Conservation (phyloP, 2,113 vertebrate species). For the Herpetotheres cachinnans region DNA sequence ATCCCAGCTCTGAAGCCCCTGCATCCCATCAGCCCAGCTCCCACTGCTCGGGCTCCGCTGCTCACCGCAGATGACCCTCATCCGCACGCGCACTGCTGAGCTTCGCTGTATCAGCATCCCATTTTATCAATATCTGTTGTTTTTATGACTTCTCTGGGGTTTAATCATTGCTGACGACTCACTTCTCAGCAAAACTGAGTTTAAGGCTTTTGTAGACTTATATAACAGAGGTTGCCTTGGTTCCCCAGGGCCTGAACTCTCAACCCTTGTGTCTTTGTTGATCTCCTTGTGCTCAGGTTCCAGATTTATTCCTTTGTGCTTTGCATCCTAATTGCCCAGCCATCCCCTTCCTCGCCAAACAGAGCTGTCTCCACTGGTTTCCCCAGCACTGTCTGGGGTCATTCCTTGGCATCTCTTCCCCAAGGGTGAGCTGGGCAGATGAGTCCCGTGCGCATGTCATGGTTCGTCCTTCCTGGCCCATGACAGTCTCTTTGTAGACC, state of each 20-base stretch:
- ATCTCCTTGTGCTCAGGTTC: background rate
- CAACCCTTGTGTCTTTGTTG: background rate
- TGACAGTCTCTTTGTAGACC: background rate
- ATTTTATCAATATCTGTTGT: background rate
- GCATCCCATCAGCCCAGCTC: background rate
- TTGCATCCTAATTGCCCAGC: background rate
- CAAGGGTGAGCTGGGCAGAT: background rate
- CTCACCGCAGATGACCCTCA: background rate
- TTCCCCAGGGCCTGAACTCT: background rate
- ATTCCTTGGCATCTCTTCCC: background rate
- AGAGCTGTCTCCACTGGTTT: background rate
- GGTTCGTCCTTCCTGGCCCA: background rate
- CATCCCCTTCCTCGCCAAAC: background rate
- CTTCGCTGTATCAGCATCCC: accelerated
- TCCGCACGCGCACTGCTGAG: accelerated
- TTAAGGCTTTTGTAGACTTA: slow-evolving; percentile 53
- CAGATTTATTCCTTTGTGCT: background rate
- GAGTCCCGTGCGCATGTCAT: background rate
- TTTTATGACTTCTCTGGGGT: slow-evolving; percentile 38
- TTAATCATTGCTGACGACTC: slow-evolving; percentile 31
- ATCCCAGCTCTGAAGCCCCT: background rate
- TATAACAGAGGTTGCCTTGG: background rate
- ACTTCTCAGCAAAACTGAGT: slow-evolving; percentile 34
- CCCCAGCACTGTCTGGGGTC: background rate
- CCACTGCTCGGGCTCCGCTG: background rate